Conservation (phyloP, 2,113 vertebrate species). For the Gopherus evgoodei region DNA sequence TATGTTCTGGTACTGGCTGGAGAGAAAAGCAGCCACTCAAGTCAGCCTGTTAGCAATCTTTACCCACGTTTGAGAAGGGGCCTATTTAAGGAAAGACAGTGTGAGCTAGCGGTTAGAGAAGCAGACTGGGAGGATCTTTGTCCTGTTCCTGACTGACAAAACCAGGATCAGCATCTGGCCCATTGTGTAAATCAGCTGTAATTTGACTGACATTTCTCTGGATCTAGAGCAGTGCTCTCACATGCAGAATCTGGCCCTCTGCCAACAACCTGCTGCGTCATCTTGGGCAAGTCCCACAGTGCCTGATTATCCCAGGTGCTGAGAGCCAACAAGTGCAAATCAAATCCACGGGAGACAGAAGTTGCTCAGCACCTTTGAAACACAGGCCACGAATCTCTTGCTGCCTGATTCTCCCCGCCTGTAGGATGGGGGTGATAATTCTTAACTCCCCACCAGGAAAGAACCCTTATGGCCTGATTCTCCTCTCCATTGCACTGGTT, state of each 20-base stretch:
- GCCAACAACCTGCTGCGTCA: not conserved
- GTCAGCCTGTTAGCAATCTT: not conserved
- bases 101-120: not conserved
- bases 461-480: not conserved
- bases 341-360: not conserved
- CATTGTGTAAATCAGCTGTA: not conserved
- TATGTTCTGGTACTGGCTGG: not conserved
- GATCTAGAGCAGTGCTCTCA: not conserved
- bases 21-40: accelerated
- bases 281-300: not conserved
- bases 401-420: not conserved
- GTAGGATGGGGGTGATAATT: not conserved
- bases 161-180: not conserved
- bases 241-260: not conserved
- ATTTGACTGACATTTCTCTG: not conserved
- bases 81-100: not conserved
- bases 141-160: not conserved
- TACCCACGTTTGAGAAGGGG: not conserved
- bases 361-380: not conserved
- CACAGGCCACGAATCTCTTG: not conserved
- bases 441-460: not conserved
- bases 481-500: not conserved
- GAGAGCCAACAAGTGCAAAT: not conserved
- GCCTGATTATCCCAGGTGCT: not conserved
- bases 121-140: not conserved